Base-by-base conservation (phyloP, 92 coral and sea anemone genomes). In the Metridium senile region DNA sequence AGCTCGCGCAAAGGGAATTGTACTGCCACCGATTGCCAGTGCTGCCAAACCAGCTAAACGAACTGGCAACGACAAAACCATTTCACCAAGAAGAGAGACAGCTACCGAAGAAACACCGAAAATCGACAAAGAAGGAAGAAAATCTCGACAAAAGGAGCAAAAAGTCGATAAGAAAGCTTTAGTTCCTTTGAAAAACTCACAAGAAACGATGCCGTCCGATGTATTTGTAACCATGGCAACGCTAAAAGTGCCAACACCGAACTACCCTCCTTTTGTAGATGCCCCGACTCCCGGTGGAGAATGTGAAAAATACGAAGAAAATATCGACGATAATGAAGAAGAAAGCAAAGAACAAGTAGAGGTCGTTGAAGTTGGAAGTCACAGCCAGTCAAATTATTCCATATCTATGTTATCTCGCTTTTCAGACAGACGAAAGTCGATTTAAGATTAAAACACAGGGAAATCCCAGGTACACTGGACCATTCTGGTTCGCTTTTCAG, bases 11-110 rank as follows among this genome's bases (percentile, higher is more conserved):
- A 32, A 66, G 47, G 46, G 22, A 28, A 20, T 70, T 16, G 58
- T 79, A 13, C 54, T 79, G 9, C 84, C 84, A 6, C 84, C 84
- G 0, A 77, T 77, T 28, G 63, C 2, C 20, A 33, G 26, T 52
- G 39, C 65, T 20, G 10, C 29, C 2, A 49, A 77, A 31, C 26
- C 33, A 22, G 21, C 69, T 27, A 28, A 63, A 16, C 27, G 69
- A 31, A 7, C 69, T 11, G 26, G 9, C 22, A 35, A 1, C 3
- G 69, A 63, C 9, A 63, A 63, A 28, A 63, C 19, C 43, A 0
- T 16, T 21, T 59, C 65, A 59, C 29, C 28, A 3, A 63, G 69
- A 29, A 63, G 39, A 63, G 43, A 2, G 8, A 22, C 39, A 6
- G 33, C 30, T 2, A 30, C n/a, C n/a, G n/a, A 63, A 28, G 69